phyloP scores from a whole-genome alignment of 2,113 vertebrate species.

The Eonycteris spelaea region DNA sequence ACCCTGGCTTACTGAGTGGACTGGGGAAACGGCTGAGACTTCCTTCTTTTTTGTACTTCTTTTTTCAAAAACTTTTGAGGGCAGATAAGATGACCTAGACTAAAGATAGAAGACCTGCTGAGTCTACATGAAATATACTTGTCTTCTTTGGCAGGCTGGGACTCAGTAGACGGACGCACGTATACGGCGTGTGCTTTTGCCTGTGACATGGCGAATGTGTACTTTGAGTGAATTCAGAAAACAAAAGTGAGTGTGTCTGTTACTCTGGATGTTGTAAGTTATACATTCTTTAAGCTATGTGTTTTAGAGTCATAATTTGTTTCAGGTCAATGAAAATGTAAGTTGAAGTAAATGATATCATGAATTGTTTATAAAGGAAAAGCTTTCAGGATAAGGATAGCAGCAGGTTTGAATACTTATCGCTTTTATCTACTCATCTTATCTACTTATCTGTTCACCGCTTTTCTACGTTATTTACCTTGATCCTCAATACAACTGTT shows the following conservation, averaged over 20 bases:
- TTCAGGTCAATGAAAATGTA: slow-evolving; percentile 15
- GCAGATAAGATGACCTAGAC: neutral
- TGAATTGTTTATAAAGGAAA: slow-evolving; percentile 1
- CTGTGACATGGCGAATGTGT: neutral
- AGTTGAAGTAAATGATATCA: neutral
- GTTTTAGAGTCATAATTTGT: neutral
- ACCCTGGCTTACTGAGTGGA: neutral
- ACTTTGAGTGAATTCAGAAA: neutral
- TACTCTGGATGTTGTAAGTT: neutral
- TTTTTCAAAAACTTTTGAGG: slow-evolving; percentile 27
- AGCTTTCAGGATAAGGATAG: neutral
- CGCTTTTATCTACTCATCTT: no score
- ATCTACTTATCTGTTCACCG: neutral
- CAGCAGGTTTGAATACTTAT: neutral
- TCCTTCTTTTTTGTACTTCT: neutral
- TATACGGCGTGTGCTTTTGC: neutral
- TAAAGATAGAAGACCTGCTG: neutral
- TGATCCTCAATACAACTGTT: neutral
- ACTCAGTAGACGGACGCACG: neutral
- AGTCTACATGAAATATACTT: neutral
- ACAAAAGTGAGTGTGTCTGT: neutral
- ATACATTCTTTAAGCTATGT: neutral
- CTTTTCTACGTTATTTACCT: neutral
- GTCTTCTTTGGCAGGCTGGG: neutral
- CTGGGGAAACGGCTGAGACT: neutral